Conservation (phyloP, 1,140 invertebrate genomes). For the Anastrepha ludens region DNA sequence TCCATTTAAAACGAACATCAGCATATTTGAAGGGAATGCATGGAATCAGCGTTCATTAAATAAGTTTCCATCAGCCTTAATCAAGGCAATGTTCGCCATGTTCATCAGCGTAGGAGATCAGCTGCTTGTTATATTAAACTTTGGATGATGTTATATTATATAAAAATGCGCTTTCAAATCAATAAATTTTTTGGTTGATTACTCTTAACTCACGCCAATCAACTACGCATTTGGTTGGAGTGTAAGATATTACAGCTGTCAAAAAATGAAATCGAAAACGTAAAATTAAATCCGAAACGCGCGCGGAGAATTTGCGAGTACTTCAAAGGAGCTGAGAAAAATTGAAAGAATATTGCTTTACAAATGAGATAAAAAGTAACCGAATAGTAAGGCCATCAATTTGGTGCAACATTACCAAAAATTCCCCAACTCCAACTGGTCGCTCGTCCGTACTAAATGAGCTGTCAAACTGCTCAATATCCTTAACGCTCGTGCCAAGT, state of each 20-base stretch:
- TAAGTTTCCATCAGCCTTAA: too few relatives aligned
- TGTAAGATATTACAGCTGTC: conserved; percentile 10
- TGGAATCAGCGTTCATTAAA: too few relatives aligned
- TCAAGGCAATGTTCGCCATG: too few relatives aligned
- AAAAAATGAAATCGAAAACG: conserved; percentile 38
- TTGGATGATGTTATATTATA: too few relatives aligned
- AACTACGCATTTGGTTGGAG: background rate
- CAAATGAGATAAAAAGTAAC: conserved; percentile 4
- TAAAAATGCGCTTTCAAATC: too few relatives aligned
- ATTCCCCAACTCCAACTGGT: conserved; percentile 20
- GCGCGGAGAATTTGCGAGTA: background rate
- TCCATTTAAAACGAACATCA: too few relatives aligned
- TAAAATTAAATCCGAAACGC: conserved; percentile 34
- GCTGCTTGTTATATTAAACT: too few relatives aligned
- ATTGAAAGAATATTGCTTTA: background rate
- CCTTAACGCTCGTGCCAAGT: conserved; percentile 38
- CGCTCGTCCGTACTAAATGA: conserved; percentile 44
- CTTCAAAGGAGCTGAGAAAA: conserved; percentile 8
- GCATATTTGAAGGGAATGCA: too few relatives aligned
- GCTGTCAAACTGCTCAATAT: conserved; percentile 44
- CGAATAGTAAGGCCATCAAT: conserved; percentile 44
- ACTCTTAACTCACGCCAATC: too few relatives aligned
- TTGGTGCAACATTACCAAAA: background rate
- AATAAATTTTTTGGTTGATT: too few relatives aligned
- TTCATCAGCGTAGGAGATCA: too few relatives aligned